Percentiles rank a stretch among this genome's conserved stretches.
phyloP scores from a whole-genome alignment of 2,113 vertebrate species.

The Panthera leo region DNA sequence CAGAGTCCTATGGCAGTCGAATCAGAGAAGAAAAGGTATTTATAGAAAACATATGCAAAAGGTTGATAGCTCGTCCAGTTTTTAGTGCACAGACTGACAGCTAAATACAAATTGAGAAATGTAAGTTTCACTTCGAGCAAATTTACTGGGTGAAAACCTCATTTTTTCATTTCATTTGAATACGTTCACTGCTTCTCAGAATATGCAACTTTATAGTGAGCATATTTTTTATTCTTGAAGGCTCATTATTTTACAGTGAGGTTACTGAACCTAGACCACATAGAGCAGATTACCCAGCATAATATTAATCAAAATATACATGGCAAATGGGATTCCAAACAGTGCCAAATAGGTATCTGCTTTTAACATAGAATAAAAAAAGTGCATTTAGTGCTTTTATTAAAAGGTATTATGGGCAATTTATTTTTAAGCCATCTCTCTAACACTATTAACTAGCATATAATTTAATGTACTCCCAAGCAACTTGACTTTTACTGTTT shows the following conservation, averaged over 20 bases:
- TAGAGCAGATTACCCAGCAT: conserved; percentile 84
- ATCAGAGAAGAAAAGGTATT: conserved; percentile 88
- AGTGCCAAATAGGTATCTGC: conserved; percentile 85
- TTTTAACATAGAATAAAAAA: conserved; percentile 85
- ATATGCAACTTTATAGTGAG: conserved; percentile 87
- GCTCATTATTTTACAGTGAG: conserved; percentile 95
- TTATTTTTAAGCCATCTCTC: conserved; percentile 86
- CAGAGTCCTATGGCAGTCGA: conserved; percentile 81
- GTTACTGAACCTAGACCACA: conserved; percentile 88
- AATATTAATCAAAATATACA: conserved; percentile 95
- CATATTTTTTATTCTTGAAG: conserved; percentile 93
- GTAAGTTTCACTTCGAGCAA: conserved; percentile 85
- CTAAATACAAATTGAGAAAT: conserved; percentile 88
- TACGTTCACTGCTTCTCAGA: conserved; percentile 85
- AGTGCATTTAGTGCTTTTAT: conserved; percentile 83
- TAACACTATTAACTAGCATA: conserved; percentile 86
- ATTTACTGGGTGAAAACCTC: conserved; percentile 89
- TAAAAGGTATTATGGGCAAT: conserved; percentile 86
- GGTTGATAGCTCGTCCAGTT: conserved; percentile 85
- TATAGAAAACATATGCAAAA: conserved; percentile 90
- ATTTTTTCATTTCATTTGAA: conserved; percentile 91
- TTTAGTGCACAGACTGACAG: conserved; percentile 87
- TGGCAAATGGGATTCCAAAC: conserved; percentile 87
- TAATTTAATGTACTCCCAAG: conserved; percentile 86
- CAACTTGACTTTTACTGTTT: conserved; percentile 86